A percentile compares a stretch with the other conserved stretches of the same genome.
phyloP scores from a whole-genome alignment of 2,797 vertebrate genomes.

The Sebastes itinus region DNA sequence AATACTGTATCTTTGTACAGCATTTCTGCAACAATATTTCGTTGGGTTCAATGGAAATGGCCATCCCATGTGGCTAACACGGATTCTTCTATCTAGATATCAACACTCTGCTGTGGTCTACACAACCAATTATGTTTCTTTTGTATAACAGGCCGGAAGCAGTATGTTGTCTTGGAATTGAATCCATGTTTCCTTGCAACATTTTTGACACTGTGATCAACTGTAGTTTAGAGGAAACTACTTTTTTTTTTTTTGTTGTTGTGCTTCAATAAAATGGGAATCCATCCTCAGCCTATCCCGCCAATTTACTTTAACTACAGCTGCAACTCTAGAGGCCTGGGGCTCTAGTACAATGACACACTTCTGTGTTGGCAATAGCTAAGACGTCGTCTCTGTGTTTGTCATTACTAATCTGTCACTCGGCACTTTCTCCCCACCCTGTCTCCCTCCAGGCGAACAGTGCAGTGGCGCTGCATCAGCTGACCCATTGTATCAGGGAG shows the following conservation, averaged over 20 bases:
- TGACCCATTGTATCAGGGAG: slow-evolving; percentile 87
- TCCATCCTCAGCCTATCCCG: background rate
- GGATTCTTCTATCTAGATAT: too few species aligned
- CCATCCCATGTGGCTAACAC: background rate
- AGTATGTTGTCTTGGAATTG: background rate
- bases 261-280: background rate
- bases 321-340: slow-evolving; percentile 13
- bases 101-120: background rate
- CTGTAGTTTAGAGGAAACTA: background rate
- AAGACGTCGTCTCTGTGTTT: background rate
- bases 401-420: background rate
- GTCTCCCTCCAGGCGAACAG: slow-evolving; percentile 85
- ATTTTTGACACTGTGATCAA: background rate
- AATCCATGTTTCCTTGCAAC: background rate
- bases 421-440: background rate
- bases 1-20: background rate
- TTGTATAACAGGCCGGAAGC: background rate
- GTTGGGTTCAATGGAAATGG: background rate
- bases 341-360: background rate
- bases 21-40: too few species aligned
- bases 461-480: slow-evolving; percentile 88
- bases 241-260: background rate
- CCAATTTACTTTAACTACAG: background rate
- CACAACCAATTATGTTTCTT: background rate
- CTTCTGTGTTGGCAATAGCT: background rate